Base-by-base conservation (phyloP, 1,140 invertebrate species). In the Dryas iulia region DNA sequence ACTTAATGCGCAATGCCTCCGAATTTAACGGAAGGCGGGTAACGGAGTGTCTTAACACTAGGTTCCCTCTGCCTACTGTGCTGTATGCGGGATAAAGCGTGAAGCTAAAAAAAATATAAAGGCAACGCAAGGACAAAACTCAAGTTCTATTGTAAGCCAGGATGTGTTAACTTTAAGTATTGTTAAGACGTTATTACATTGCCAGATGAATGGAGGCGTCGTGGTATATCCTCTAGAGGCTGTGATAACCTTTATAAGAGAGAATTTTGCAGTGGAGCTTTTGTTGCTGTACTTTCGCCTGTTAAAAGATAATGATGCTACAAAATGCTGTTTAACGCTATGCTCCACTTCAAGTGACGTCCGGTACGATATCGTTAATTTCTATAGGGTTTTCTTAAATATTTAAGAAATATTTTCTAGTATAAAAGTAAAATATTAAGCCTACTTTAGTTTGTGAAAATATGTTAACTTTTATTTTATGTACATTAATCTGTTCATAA, bases 301-400 rank as follows among this genome's bases (percentile, higher is more conserved):
- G 59, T 62, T 62, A 62, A 52, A 62, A 14, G 59, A 62, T 62
- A 62, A 62, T 62, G 59, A 62, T 30, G 39, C 23, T 52, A 62
- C 59, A 53, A 47, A 62, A 52, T 25, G 59, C 39, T 62, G 21
- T 52, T 62, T 35, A 60, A 53, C 23, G 33, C 26, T 28, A 28
- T 28, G 23, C 21, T 26, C 2, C 47, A 52, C 59, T 52, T 52
- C 14, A 14, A 21, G n/a, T 23, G n/a, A 21, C 8, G 5, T 30
- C 59, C 25, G 14, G 12, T 47, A 3, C 6, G 30, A n/a, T 47
- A 6, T 21, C 39, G 39, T 21, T 47, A 47, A 47, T 47, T 47
- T 47, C 7, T 47, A 47, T 10, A 6, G 0, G 14, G 21, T 47
- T 47, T 21, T 39, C 21, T 6, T 3, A 28, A 6, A 28, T 3